phyloP scores from a whole-genome alignment of 2,888 invertebrate species.

The Dione juno region DNA sequence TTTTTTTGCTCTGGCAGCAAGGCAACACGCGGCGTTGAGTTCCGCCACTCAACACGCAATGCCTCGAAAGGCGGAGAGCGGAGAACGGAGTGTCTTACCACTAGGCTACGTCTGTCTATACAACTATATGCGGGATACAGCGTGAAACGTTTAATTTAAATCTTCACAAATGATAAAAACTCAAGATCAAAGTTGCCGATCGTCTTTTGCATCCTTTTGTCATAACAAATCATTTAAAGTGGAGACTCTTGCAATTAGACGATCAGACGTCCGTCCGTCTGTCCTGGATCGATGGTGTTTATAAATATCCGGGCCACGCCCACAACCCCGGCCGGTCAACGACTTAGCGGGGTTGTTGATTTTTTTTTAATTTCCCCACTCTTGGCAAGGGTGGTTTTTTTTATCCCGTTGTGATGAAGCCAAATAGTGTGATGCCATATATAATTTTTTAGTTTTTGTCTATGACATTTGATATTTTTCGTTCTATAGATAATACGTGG shows the following conservation, averaged over 20 bases:
- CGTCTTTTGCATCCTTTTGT: neutral
- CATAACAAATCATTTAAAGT: conserved; percentile 33
- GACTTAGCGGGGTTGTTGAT: conserved; percentile 29
- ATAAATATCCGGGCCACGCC: conserved; percentile 51
- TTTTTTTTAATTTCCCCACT: neutral
- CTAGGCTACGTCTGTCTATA: too few relatives aligned
- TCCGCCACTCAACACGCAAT: too few relatives aligned
- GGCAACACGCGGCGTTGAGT: too few relatives aligned
- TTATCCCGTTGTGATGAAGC: conserved; percentile 10
- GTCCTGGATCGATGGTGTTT: conserved; percentile 51
- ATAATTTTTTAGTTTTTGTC: conserved; percentile 4
- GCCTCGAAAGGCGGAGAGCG: too few relatives aligned
- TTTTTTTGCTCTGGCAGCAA: too few relatives aligned
- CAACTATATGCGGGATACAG: neutral
- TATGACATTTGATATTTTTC: neutral
- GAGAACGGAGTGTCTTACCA: too few relatives aligned
- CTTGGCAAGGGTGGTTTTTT: conserved; percentile 5
- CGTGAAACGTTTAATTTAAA: neutral
- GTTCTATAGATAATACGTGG: neutral
- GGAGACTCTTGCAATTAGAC: conserved; percentile 27
- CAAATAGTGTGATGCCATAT: neutral
- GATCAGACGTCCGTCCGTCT: conserved; percentile 48
- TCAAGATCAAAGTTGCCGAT: too few relatives aligned
- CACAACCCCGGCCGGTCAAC: conserved; percentile 38
- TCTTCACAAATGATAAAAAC: too few relatives aligned